These are phyloP conservation scores for Baryphthengus martii DNA, from an alignment of 2,113 vertebrate species.

Conservation along the genomic window DNA sequence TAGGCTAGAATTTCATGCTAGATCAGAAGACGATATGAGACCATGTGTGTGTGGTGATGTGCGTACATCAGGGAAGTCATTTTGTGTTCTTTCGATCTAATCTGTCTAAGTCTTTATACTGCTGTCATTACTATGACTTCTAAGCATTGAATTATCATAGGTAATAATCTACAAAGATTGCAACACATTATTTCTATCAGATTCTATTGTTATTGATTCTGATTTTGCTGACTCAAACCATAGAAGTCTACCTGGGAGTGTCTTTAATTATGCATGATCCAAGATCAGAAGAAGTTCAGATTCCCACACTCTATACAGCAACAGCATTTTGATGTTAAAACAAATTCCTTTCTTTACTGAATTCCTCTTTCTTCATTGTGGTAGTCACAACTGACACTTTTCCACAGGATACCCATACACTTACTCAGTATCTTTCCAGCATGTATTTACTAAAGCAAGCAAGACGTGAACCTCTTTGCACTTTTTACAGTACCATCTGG, in stretches of 20 bases:
- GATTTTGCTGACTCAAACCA: slow-evolving; percentile 15
- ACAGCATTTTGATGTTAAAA: neutral
- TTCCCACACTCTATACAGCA: neutral
- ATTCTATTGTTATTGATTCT: neutral
- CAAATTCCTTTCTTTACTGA: neutral
- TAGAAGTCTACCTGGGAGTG: neutral
- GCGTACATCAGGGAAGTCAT: neutral
- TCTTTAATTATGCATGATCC: neutral
- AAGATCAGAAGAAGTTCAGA: neutral
- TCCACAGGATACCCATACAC: neutral
- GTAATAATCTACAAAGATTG: slow-evolving; percentile 23
- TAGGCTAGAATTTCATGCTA: neutral
- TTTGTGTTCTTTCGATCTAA: slow-evolving; percentile 6
- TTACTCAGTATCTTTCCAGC: neutral
- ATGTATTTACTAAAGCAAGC: neutral
- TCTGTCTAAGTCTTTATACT: neutral
- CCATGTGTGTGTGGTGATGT: neutral
- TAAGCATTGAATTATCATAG: neutral
- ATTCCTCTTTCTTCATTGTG: neutral
- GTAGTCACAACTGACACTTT: neutral
- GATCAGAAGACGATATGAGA: neutral
- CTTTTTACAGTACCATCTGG: neutral
- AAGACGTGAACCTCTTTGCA: neutral
- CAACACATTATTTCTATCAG: neutral
- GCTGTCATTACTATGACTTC: neutral